Evolutionary conservation across 2,888 invertebrate genomes (phyloP).

Genomic region (Ypsolopha scabrella): DNA sequence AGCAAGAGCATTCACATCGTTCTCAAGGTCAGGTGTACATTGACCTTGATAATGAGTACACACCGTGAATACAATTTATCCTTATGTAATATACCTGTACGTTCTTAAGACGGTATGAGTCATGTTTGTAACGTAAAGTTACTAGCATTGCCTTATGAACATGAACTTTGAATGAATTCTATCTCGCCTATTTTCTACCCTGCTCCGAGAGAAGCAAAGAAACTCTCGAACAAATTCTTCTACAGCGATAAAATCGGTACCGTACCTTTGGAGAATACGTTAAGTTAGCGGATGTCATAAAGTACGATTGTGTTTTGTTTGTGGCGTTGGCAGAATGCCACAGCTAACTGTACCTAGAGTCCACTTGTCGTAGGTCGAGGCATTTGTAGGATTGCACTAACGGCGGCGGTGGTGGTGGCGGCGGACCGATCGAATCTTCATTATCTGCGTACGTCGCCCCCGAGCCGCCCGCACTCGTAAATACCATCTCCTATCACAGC

Average conservation of each 20-base stretch:
- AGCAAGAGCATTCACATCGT: not conserved
- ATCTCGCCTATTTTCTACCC: too few relatives aligned
- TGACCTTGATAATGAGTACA: too few relatives aligned
- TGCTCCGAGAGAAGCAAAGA: too few relatives aligned
- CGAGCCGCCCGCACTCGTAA: conserved; percentile 43
- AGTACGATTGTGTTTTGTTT: conserved; percentile 15
- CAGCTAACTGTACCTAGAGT: conserved; percentile 11
- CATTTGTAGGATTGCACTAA: conserved; percentile 22
- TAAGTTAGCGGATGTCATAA: conserved; percentile 14
- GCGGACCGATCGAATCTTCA: conserved; percentile 31
- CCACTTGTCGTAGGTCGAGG: conserved; percentile 24
- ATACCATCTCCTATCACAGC: conserved; percentile 45
- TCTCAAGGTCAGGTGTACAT: not conserved
- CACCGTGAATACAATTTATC: too few relatives aligned
- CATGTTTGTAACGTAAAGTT: too few relatives aligned
- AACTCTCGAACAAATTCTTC: not conserved
- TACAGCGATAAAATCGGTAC: conserved; percentile 1
- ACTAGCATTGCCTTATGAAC: too few relatives aligned
- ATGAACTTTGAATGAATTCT: too few relatives aligned
- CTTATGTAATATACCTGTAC: too few relatives aligned
- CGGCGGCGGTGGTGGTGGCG: conserved; percentile 25
- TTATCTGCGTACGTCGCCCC: conserved; percentile 26
- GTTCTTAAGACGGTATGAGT: too few relatives aligned
- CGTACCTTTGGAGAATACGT: not conserved
- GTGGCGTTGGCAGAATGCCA: conserved; percentile 7